Evolutionary conservation across 2,888 invertebrate species (phyloP).

Genomic region (Halictus ligatus): DNA sequence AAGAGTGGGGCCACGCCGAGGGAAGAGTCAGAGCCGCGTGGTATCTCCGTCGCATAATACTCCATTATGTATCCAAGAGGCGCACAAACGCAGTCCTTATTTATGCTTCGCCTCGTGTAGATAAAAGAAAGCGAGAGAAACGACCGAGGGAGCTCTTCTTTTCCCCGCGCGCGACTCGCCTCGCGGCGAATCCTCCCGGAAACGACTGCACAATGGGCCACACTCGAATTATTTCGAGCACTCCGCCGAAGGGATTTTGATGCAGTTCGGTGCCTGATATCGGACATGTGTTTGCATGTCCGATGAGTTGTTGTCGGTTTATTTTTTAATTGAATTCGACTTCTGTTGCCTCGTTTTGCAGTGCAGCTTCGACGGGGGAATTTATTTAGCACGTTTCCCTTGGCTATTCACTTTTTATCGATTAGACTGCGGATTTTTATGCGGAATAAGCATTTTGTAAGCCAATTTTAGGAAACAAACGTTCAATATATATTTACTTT

Average conservation of each 20-base stretch:
- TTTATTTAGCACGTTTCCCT: too few relatives aligned
- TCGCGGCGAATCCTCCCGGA: slow-evolving; percentile 55
- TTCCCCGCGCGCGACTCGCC: slow-evolving; percentile 20
- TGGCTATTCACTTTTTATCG: too few relatives aligned
- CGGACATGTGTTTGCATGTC: not conserved
- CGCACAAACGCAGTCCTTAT: slow-evolving; percentile 80
- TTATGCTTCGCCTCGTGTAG: slow-evolving; percentile 77
- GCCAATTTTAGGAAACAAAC: too few relatives aligned
- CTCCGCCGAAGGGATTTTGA: not conserved
- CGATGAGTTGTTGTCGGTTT: not conserved
- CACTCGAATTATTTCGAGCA: slow-evolving; percentile 35
- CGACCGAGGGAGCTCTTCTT: slow-evolving; percentile 58
- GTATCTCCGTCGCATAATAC: slow-evolving; percentile 81
- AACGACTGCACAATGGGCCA: slow-evolving; percentile 54
- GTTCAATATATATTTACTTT: too few relatives aligned
- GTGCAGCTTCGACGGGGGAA: too few relatives aligned
- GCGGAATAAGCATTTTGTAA: too few relatives aligned
- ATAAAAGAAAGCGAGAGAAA: slow-evolving; percentile 76
- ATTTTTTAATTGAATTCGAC: too few relatives aligned
- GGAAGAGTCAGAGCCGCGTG: slow-evolving; percentile 64
- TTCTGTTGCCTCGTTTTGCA: not conserved
- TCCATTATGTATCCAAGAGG: slow-evolving; percentile 79
- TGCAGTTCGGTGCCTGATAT: not conserved
- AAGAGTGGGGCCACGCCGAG: slow-evolving; percentile 36
- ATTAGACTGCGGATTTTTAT: too few relatives aligned